Conservation (phyloP, 1,140 invertebrate species). For the Drosophila guanche region DNA sequence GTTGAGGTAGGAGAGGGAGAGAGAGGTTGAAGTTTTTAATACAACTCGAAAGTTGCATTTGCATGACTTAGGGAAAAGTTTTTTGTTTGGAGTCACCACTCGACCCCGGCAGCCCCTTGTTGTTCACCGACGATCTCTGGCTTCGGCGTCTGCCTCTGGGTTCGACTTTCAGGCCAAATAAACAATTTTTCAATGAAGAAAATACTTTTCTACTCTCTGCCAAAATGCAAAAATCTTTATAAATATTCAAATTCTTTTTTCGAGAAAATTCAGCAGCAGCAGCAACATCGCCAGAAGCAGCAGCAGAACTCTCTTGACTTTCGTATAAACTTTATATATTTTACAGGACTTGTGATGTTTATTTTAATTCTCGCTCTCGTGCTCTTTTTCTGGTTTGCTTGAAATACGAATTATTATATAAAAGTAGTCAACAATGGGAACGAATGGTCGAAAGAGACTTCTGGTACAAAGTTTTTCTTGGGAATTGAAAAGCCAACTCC, state of each 20-base stretch:
- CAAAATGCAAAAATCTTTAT: conserved; percentile 79
- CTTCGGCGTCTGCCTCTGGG: conserved; percentile 5
- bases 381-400: conserved; percentile 10
- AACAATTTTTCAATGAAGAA: conserved; percentile 78
- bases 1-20: conserved; percentile 8
- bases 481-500: conserved; percentile 70
- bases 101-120: neutral
- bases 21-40: conserved; percentile 58
- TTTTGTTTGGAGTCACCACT: conserved; percentile 56
- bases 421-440: conserved; percentile 57
- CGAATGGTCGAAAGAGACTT: conserved; percentile 48
- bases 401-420: conserved; percentile 47
- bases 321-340: conserved; percentile 60
- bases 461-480: conserved; percentile 69
- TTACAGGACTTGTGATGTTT: conserved; percentile 65
- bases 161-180: conserved; percentile 61
- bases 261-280: conserved; percentile 8
- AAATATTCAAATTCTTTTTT: conserved; percentile 75
- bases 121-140: conserved; percentile 49
- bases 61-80: conserved; percentile 68
- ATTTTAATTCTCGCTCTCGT: conserved; percentile 69
- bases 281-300: conserved; percentile 2
- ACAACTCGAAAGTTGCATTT: conserved; percentile 75
- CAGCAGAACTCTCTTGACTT: conserved; percentile 20
- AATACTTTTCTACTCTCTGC: conserved; percentile 47